Percentiles rank a stretch among this genome's conserved stretches.
Conservation (phyloP, 2,797 vertebrate species). For the Xenopus petersii region DNA sequence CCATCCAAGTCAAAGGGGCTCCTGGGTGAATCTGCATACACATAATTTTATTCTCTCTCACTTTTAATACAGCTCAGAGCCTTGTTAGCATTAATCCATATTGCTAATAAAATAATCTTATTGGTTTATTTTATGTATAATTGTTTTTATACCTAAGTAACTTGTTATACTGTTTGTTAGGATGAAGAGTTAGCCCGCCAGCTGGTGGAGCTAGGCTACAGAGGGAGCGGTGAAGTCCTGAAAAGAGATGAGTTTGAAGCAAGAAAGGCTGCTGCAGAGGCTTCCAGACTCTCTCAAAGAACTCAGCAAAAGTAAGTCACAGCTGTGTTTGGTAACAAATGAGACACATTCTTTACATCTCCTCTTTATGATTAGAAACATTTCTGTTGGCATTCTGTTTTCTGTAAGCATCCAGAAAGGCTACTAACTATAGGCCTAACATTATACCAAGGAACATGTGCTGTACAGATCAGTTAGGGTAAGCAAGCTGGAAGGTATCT, state of each 20-base stretch:
- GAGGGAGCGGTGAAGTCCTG: conserved; percentile 70
- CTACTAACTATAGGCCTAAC: conserved; percentile 36
- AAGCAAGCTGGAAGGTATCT: conserved; percentile 13
- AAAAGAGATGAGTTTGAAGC: conserved; percentile 78
- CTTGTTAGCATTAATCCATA: too few relatives aligned
- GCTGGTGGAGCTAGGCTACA: conserved; percentile 78
- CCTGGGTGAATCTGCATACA: too few relatives aligned
- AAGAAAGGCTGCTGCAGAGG: conserved; percentile 71
- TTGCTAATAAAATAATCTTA: too few relatives aligned
- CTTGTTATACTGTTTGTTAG: conserved; percentile 53
- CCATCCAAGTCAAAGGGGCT: too few relatives aligned
- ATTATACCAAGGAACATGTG: conserved; percentile 18
- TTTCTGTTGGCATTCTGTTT: conserved; percentile 13
- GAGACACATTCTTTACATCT: conserved; percentile 21
- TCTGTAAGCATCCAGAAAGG: conserved; percentile 24
- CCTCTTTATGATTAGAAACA: conserved; percentile 31
- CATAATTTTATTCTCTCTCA: too few relatives aligned
- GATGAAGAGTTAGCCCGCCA: conserved; percentile 72
- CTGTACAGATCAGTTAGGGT: conserved; percentile 22
- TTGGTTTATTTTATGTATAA: too few relatives aligned
- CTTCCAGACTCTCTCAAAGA: conserved; percentile 63
- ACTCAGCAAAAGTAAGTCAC: conserved; percentile 71
- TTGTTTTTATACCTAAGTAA: too few relatives aligned
- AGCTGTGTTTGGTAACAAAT: conserved; percentile 20
- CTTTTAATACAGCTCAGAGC: too few relatives aligned